phyloP scores from a whole-genome alignment of 2,113 vertebrate genomes.

The Canis aureus region DNA sequence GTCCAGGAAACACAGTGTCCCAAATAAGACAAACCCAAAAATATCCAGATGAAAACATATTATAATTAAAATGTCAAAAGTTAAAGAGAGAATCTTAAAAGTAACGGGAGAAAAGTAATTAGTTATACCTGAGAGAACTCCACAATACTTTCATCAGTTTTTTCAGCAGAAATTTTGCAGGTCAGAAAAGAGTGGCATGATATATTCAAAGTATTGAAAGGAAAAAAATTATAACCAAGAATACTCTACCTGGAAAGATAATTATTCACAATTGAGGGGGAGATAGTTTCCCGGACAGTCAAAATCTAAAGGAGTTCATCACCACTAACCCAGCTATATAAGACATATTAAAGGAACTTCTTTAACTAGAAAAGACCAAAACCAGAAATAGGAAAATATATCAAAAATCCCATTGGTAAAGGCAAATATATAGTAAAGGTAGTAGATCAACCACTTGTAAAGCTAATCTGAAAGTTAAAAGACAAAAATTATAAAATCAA shows the following conservation, averaged over 20 bases:
- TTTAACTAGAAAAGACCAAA: not conserved
- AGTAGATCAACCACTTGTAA: not conserved
- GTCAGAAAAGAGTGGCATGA: not conserved
- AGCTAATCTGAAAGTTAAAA: not conserved
- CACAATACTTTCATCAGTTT: not conserved
- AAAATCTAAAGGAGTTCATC: not conserved
- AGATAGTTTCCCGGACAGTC: not conserved
- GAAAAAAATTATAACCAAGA: not conserved
- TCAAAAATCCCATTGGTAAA: not conserved
- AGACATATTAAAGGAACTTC: not conserved
- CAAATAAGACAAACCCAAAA: not conserved
- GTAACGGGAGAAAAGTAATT: not conserved
- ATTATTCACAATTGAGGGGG: not conserved
- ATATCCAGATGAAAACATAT: not conserved
- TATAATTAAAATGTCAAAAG: not conserved
- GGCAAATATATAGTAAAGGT: not conserved
- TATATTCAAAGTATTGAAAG: not conserved
- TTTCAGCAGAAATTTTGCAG: not conserved
- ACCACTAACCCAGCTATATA: not conserved
- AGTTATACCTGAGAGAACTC: not conserved
- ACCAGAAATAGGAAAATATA: not conserved
- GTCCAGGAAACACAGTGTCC: not conserved
- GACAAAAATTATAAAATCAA: not conserved
- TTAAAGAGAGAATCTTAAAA: not conserved
- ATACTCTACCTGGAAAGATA: not conserved